phyloP scores from a whole-genome alignment of 2,113 vertebrate genomes.

The Hydrochoerus hydrochaeris region DNA sequence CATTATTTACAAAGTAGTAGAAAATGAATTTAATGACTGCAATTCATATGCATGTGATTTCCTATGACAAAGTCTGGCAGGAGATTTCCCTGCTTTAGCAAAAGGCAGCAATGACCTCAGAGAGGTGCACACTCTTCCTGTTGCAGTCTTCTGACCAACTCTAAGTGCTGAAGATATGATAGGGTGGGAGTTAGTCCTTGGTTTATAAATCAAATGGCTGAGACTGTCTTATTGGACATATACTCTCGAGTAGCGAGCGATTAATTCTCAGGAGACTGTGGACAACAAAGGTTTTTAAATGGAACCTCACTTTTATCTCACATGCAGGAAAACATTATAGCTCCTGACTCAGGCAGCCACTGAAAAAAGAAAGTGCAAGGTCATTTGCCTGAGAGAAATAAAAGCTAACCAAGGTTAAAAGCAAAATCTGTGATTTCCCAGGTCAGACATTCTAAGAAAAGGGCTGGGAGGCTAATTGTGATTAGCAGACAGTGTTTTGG shows the following conservation, averaged over 20 bases:
- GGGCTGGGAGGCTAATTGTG: neutral
- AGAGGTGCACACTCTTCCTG: neutral
- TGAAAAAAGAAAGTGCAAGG: neutral
- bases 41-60: neutral
- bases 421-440: neutral
- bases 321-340: neutral
- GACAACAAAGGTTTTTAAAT: neutral
- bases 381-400: neutral
- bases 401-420: neutral
- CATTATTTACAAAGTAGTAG: neutral
- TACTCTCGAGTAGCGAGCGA: neutral
- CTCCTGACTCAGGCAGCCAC: neutral
- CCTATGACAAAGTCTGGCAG: neutral
- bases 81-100: neutral
- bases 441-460: neutral
- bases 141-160: neutral
- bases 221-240: neutral
- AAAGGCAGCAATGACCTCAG: neutral
- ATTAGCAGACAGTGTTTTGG: neutral
- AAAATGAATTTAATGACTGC: constrained; percentile 13
- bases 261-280: neutral
- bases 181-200: neutral
- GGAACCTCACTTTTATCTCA: constrained; percentile 9
- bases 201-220: neutral
- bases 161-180: neutral